Evolutionary conservation across 2,888 invertebrate species (phyloP).

Genomic region (Enchytraeus crypticus): DNA sequence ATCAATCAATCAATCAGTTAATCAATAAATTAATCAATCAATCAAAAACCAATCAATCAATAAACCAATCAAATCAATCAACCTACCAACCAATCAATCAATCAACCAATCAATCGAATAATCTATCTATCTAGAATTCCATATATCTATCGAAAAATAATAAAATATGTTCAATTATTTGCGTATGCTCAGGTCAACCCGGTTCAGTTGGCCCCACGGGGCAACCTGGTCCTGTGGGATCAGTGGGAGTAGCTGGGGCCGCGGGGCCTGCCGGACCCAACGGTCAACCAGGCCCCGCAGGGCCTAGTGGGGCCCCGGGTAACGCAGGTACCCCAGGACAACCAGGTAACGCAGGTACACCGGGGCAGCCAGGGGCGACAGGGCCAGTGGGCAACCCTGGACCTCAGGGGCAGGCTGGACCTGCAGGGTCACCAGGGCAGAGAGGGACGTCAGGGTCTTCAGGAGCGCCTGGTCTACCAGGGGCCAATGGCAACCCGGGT

Average conservation of each 20-base stretch:
- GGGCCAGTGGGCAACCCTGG: not conserved
- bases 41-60: no score
- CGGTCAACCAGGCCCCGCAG: slow-evolving; percentile 49
- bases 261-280: slow-evolving; percentile 40
- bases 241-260: slow-evolving; percentile 18
- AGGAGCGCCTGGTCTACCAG: not conserved
- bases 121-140: no score
- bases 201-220: slow-evolving; percentile 7
- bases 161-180: no score
- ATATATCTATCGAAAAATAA: no score
- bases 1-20: no score
- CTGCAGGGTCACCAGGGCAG: not conserved
- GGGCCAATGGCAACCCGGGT: slow-evolving; percentile 5
- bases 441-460: not conserved
- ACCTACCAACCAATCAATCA: no score
- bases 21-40: no score
- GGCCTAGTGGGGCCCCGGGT: slow-evolving; percentile 7
- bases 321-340: slow-evolving; percentile 14
- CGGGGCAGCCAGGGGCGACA: not conserved
- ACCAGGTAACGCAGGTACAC: not conserved
- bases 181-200: no score
- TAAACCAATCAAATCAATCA: no score
- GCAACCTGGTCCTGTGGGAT: not conserved
- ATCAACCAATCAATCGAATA: no score
- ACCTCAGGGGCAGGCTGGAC: slow-evolving; percentile 4